These are phyloP conservation scores for Scalopus aquaticus DNA, from an alignment of 2,113 vertebrate species.

Conservation along the genomic window DNA sequence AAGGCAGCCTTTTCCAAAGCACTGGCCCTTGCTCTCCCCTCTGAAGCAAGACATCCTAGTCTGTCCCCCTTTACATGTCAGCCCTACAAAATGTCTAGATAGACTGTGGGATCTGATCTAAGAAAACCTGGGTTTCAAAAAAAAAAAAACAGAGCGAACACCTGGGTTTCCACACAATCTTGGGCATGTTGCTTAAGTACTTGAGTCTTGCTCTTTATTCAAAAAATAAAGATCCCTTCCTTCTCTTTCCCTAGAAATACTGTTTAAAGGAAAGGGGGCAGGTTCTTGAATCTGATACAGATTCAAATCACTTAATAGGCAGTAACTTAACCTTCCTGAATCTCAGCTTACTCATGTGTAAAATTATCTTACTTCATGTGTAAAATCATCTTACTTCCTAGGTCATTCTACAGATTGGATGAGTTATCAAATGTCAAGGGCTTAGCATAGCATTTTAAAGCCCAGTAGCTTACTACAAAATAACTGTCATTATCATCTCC, in stretches of 20 bases:
- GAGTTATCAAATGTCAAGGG: not conserved
- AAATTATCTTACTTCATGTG: not conserved
- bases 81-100: not conserved
- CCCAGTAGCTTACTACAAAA: not conserved
- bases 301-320: not conserved
- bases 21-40: not conserved
- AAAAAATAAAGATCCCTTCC: not conserved
- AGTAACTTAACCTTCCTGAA: not conserved
- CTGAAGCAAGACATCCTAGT: not conserved
- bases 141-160: not conserved
- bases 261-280: not conserved
- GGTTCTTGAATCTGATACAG: not conserved
- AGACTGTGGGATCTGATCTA: not conserved
- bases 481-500: not conserved
- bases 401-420: not conserved
- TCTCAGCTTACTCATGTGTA: not conserved
- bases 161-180: not conserved
- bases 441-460: not conserved
- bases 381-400: not conserved
- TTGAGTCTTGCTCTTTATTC: not conserved
- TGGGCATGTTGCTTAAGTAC: not conserved
- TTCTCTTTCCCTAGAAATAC: not conserved
- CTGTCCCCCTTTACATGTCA: not conserved
- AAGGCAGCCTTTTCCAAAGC: not conserved
- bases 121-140: not conserved